Base-by-base conservation (phyloP, 2,888 invertebrate genomes). In the Coleophora deauratella region DNA sequence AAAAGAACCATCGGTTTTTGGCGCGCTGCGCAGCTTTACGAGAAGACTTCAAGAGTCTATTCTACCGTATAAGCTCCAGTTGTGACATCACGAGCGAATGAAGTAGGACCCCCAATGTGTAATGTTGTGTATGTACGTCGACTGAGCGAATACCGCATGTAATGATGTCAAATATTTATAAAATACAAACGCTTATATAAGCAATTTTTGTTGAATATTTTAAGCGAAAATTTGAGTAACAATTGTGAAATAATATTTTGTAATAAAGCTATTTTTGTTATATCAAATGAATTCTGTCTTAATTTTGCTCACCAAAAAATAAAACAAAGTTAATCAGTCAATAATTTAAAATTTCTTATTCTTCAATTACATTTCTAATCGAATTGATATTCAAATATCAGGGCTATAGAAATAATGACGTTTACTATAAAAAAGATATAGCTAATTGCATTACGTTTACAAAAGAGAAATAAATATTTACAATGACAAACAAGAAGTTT, bases 271-370 rank as follows among this genome's bases (percentile, higher is more conserved):
- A 66, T 73, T 70, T 71, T 72, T 70, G 67, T 74, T 74, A 64
- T 6, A 21, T 21, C 21, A 21, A 49, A 46, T 36, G 41, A 13
- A 37, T 31, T 32, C 13, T 12, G 47, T 46, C 54, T 49, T 53
- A 44, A 45, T 43, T 45, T 28, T 40, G 37, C 27, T 15, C 8
- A 28, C 8, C 10, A 21, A 35, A 40, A 35, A 58, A 59, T 56
- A 52, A 36, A 46, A 44, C 37, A 33, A 43, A 7, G 27, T 37
- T 50, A 58, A 57, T 71, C 71, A 65, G 70, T 76, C 75, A 78
- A 78, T 79, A 80, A 77, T 75, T 78, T 79, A 76, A 67, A 58
- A 58, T 69, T 70, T 68, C 65, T 71, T 63, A 63, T 52, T 48
- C 67, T 51, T 40, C 34, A 21, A 21, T 21, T 21, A 21, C 21